Conservation (phyloP, 2,113 vertebrate genomes). For the Corydoras maculifer region DNA sequence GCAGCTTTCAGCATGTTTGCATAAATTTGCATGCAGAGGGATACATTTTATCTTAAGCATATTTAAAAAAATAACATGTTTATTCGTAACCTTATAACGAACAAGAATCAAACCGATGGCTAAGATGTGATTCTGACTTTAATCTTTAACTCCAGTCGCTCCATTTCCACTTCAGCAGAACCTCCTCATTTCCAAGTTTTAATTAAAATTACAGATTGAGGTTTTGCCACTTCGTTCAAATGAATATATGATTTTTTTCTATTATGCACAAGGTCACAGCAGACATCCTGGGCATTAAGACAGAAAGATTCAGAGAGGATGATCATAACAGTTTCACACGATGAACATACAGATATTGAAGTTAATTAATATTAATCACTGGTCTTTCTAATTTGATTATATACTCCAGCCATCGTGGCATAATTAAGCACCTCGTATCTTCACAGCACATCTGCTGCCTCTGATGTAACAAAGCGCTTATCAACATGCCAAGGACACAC, state of each 20-base stretch:
- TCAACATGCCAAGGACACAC: slow-evolving; percentile 7
- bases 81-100: too few species aligned
- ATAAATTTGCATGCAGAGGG: background rate
- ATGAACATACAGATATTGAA: slow-evolving; percentile 18
- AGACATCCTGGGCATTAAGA: slow-evolving; percentile 13
- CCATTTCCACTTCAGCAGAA: background rate
- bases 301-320: slow-evolving; percentile 3
- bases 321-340: background rate
- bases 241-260: slow-evolving; percentile 15
- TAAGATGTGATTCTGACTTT: too few species aligned
- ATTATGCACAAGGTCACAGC: slow-evolving; percentile 32
- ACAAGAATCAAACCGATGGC: too few species aligned
- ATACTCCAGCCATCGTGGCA: slow-evolving; percentile 11
- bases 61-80: too few species aligned
- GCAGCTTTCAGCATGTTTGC: background rate
- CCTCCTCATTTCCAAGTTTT: slow-evolving; percentile 16
- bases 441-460: slow-evolving; percentile 2
- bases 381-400: slow-evolving; percentile 21
- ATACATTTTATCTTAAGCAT: too few species aligned
- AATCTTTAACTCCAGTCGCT: too few species aligned
- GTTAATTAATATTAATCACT: slow-evolving; percentile 29
- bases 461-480: slow-evolving; percentile 9
- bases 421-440: slow-evolving; percentile 7
- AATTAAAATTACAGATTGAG: slow-evolving; percentile 43
- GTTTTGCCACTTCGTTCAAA: slow-evolving; percentile 29